Evolutionary conservation across 2,113 vertebrate genomes (phyloP).

Genomic region (Micromys minutus): DNA sequence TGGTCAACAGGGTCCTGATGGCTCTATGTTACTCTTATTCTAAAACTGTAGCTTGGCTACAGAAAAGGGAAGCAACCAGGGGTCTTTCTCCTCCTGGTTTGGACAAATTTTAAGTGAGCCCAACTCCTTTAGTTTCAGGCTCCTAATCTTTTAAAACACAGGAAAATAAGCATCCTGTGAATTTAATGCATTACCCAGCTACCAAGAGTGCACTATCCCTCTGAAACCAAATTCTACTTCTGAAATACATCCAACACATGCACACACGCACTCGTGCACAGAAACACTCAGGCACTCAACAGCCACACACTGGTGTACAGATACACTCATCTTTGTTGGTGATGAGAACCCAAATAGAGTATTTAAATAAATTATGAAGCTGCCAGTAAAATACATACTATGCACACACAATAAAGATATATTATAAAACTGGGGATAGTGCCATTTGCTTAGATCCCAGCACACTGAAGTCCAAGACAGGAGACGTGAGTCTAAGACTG

Average conservation of each 20-base stretch:
- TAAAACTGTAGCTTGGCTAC: neutral
- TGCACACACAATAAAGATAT: neutral
- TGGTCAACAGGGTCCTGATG: neutral
- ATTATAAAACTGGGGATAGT: neutral
- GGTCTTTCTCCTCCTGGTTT: neutral
- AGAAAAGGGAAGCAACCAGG: neutral
- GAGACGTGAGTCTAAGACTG: neutral
- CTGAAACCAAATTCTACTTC: neutral
- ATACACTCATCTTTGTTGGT: neutral
- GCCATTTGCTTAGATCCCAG: neutral
- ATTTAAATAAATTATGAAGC: slow-evolving; percentile 2
- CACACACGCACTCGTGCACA: neutral
- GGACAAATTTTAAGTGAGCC: neutral
- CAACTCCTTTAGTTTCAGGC: neutral
- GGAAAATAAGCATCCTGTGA: neutral
- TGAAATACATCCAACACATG: neutral
- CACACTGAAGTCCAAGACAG: neutral
- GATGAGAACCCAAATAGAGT: neutral
- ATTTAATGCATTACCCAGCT: neutral
- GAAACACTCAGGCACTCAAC: neutral
- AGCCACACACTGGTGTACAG: neutral
- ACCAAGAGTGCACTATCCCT: neutral
- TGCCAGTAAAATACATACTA: neutral
- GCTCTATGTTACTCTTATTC: neutral
- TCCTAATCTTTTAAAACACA: neutral